Conservation (phyloP, 2,888 invertebrate genomes). For the Horisme vitalbata region DNA sequence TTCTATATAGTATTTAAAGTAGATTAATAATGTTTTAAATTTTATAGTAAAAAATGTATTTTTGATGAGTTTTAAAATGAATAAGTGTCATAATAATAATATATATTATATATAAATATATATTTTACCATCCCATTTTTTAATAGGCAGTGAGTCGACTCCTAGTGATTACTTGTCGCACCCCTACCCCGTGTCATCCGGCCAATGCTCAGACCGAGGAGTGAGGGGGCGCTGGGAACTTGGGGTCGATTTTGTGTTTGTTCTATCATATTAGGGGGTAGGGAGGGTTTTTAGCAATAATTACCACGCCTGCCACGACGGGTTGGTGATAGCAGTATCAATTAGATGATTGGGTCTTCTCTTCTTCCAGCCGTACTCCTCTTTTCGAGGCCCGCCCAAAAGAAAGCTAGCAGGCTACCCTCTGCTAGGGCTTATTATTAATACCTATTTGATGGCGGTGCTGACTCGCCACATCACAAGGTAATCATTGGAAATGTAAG, state of each 20-base stretch:
- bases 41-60: too few relatives aligned
- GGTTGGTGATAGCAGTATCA: not conserved
- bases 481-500: not conserved
- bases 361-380: not conserved
- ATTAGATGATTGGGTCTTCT: not conserved
- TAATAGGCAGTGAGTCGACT: not conserved
- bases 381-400: not conserved
- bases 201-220: not conserved
- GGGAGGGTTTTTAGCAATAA: not conserved
- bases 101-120: too few relatives aligned
- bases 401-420: not conserved
- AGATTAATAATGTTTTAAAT: too few relatives aligned
- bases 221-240: not conserved
- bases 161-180: not conserved
- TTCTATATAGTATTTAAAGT: too few relatives aligned
- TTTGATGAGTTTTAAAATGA: too few relatives aligned
- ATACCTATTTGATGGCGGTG: not conserved
- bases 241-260: not conserved
- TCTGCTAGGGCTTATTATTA: not conserved
- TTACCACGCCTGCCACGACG: not conserved
- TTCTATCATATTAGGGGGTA: not conserved
- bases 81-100: too few relatives aligned
- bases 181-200: not conserved
- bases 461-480: not conserved
- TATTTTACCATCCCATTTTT: too few relatives aligned